Evolutionary conservation across 1,140 invertebrate species (phyloP).

Genomic region (Drosophila asahinai): DNA sequence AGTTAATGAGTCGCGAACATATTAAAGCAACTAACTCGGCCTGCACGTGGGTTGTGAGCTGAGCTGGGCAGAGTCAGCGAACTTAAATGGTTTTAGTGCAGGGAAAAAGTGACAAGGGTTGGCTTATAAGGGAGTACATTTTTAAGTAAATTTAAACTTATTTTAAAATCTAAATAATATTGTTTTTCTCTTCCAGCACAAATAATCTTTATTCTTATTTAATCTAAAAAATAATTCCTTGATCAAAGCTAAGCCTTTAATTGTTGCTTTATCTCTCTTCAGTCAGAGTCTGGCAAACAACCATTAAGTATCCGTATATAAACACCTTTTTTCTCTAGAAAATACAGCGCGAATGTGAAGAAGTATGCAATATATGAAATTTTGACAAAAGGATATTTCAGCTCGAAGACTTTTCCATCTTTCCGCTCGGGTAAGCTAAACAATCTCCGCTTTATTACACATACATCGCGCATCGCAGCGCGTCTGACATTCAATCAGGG

Average conservation of each 20-base stretch:
- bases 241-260: too few relatives aligned
- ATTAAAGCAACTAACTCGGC: constrained; percentile 65
- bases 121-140: too few relatives aligned
- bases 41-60: constrained; percentile 12
- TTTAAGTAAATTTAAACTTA: too few relatives aligned
- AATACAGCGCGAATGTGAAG: neutral
- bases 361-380: constrained; percentile 34
- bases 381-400: constrained; percentile 40
- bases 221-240: too few relatives aligned
- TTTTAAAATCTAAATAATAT: too few relatives aligned
- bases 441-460: constrained; percentile 81
- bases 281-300: too few relatives aligned
- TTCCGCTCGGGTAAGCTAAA: constrained; percentile 60
- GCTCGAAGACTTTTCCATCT: constrained; percentile 43
- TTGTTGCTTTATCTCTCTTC: too few relatives aligned
- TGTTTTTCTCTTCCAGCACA: too few relatives aligned
- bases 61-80: constrained; percentile 3
- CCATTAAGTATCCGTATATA: neutral
- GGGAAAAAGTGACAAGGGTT: neutral
- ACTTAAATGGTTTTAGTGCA: constrained; percentile 12
- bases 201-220: too few relatives aligned
- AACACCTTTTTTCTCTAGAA: neutral
- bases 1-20: constrained; percentile 80
- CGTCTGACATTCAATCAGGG: constrained; percentile 79
- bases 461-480: constrained; percentile 59